Conservation (phyloP, 2,888 invertebrate species). For the Sminthurides aquaticus region DNA sequence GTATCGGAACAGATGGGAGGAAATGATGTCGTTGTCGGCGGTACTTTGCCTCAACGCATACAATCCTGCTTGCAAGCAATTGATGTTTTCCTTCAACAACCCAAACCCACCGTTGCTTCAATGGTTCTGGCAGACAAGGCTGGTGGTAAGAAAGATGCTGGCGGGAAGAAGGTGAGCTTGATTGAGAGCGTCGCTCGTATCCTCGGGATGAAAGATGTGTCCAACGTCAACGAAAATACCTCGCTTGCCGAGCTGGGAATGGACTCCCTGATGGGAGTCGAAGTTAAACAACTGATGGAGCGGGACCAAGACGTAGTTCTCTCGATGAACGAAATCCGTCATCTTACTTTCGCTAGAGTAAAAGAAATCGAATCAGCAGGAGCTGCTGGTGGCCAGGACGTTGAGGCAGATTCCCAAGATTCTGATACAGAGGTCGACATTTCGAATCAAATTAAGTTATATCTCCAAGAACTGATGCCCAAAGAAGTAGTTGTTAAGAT, state of each 20-base stretch:
- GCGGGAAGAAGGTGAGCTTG: constrained; percentile 57
- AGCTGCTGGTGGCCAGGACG: constrained; percentile 13
- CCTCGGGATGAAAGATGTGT: constrained; percentile 78
- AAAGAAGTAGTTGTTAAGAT: constrained; percentile 62
- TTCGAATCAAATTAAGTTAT: constrained; percentile 35
- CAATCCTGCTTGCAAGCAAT: constrained; percentile 82
- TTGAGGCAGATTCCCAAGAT: constrained; percentile 13
- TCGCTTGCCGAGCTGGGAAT: constrained; percentile 90
- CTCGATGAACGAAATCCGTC: constrained; percentile 83
- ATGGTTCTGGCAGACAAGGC: constrained; percentile 80
- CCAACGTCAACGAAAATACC: constrained; percentile 65
- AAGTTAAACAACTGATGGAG: constrained; percentile 93
- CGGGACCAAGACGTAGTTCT: constrained; percentile 84
- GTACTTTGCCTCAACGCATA: constrained; percentile 92
- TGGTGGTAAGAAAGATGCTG: constrained; percentile 52
- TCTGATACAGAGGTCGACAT: constrained; percentile 8
- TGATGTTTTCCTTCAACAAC: constrained; percentile 82
- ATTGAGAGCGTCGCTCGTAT: constrained; percentile 79
- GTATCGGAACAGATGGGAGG: constrained; percentile 80
- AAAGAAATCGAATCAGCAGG: constrained; percentile 52
- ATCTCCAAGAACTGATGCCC: constrained; percentile 64
- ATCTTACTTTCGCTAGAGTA: constrained; percentile 69
- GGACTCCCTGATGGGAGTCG: constrained; percentile 98
- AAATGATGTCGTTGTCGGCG: constrained; percentile 86
- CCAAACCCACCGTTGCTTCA: constrained; percentile 62